Conservation (phyloP, 2,888 invertebrate species). For the Phragmatobia fuliginosa region DNA sequence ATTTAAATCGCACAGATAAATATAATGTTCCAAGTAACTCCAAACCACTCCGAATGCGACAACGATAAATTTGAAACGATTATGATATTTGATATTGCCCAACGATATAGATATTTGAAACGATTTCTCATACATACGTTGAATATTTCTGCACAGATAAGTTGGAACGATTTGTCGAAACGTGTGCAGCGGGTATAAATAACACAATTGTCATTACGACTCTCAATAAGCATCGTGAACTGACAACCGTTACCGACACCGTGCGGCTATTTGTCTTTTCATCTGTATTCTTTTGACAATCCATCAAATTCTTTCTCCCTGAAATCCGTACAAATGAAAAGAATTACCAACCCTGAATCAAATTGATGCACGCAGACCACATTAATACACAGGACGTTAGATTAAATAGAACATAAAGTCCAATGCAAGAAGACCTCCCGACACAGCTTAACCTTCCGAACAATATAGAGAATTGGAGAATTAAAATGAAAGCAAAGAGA, state of each 20-base stretch:
- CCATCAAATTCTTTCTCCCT: conserved; percentile 58
- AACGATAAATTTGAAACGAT: too few species aligned
- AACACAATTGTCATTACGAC: not conserved
- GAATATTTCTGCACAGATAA: too few species aligned
- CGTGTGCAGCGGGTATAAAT: too few species aligned
- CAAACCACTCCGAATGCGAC: too few species aligned
- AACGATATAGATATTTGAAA: too few species aligned
- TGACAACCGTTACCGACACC: not conserved
- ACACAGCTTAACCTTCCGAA: conserved; percentile 28
- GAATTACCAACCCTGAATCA: conserved; percentile 63
- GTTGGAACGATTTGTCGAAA: too few species aligned
- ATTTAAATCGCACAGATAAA: too few species aligned
- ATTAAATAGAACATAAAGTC: conserved; percentile 66
- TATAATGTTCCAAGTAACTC: too few species aligned
- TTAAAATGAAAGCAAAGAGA: conserved; percentile 63
- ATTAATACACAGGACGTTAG: conserved; percentile 61
- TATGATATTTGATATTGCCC: too few species aligned
- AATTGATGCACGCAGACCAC: conserved; percentile 57
- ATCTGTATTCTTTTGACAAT: conserved; percentile 28
- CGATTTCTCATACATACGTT: too few species aligned
- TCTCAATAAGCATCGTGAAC: not conserved
- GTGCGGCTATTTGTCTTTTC: not conserved
- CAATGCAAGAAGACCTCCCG: conserved; percentile 50
- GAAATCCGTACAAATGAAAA: conserved; percentile 55
- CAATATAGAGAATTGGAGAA: conserved; percentile 40